Evolutionary conservation across 2,113 vertebrate species (phyloP).

Genomic region (Plecotus auritus): DNA sequence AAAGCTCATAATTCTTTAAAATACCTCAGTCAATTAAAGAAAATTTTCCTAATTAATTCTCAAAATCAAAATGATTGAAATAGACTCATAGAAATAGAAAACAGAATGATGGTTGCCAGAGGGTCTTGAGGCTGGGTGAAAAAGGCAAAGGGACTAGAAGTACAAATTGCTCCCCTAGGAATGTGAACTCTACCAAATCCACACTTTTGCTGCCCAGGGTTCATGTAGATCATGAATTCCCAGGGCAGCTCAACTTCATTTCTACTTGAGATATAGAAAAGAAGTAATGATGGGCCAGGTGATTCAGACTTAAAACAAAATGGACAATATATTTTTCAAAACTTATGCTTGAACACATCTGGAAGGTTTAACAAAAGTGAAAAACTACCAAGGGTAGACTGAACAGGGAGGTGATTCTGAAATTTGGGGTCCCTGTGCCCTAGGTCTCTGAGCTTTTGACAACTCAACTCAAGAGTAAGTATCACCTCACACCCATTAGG

Average conservation of each 20-base stretch:
- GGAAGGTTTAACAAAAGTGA: not conserved
- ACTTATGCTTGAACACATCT: not conserved
- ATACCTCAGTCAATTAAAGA: not conserved
- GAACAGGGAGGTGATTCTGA: not conserved
- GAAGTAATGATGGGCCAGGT: not conserved
- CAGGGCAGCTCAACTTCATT: not conserved
- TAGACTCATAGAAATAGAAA: not conserved
- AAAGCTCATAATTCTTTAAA: not conserved
- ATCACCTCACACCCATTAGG: not conserved
- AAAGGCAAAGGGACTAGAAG: not conserved
- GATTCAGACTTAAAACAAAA: not conserved
- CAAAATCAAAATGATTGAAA: slow-evolving; percentile 3
- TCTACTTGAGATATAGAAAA: not conserved
- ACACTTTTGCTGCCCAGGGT: too few species aligned
- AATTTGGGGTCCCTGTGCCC: not conserved
- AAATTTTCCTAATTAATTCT: not conserved
- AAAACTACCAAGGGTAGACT: not conserved
- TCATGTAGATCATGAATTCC: too few species aligned
- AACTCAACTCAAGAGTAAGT: not conserved
- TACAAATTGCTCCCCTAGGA: not conserved
- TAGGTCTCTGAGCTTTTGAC: not conserved
- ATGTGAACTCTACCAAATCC: too few species aligned
- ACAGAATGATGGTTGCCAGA: not conserved
- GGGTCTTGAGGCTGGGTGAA: not conserved
- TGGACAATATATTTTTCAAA: not conserved